These are phyloP conservation scores for Amphipyra berbera DNA, from an alignment of 2,888 invertebrate species.

Conservation along the genomic window DNA sequence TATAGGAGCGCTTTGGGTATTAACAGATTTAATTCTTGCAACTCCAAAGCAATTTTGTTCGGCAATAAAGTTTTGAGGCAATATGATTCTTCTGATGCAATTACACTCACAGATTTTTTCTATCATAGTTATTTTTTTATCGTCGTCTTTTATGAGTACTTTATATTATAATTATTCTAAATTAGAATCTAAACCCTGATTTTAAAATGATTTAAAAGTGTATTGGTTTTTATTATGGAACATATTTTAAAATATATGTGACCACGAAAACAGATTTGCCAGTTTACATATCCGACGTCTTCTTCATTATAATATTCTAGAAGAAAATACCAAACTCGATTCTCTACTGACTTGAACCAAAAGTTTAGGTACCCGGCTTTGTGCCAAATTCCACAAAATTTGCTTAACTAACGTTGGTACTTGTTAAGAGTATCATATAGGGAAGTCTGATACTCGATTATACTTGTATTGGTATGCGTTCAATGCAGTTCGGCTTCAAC, in stretches of 20 bases:
- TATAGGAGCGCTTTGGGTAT: slow-evolving; percentile 15
- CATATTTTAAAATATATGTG: not conserved
- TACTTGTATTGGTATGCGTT: slow-evolving; percentile 35
- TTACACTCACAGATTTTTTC: no score
- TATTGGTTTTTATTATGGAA: not conserved
- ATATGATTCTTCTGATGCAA: slow-evolving; percentile 36
- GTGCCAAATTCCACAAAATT: slow-evolving; percentile 65
- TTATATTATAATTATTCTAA: no score
- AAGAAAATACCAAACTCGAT: slow-evolving; percentile 31
- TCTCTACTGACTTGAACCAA: slow-evolving; percentile 40
- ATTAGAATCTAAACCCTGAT: no score
- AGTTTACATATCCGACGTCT: not conserved
- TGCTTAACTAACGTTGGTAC: slow-evolving; percentile 62
- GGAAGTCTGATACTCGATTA: slow-evolving; percentile 52
- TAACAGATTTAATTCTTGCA: slow-evolving; percentile 49
- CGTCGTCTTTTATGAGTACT: no score
- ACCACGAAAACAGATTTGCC: not conserved
- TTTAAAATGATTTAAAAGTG: not conserved
- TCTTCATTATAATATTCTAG: slow-evolving; percentile 22
- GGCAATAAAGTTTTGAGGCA: slow-evolving; percentile 17
- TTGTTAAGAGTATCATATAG: slow-evolving; percentile 60
- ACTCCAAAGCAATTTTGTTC: slow-evolving; percentile 33
- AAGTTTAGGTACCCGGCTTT: slow-evolving; percentile 41
- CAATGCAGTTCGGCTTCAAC: slow-evolving; percentile 35
- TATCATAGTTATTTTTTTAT: not conserved